phyloP scores from a whole-genome alignment of 2,113 vertebrate species.

The Hemiscyllium ocellatum region DNA sequence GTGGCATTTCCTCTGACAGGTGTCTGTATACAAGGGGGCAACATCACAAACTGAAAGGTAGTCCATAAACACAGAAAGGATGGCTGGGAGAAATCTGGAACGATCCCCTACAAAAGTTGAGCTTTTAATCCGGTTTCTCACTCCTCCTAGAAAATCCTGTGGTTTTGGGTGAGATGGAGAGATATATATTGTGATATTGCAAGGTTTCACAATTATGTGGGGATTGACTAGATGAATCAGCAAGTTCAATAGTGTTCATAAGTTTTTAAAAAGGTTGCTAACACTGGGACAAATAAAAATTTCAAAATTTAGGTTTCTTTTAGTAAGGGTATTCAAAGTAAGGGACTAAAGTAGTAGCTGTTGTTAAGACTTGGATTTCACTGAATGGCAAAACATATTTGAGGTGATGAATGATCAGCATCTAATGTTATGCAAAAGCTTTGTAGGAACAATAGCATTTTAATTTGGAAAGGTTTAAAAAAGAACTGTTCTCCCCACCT shows the following conservation, averaged over 20 bases:
- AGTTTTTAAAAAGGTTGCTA: background rate
- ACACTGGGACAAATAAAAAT: background rate
- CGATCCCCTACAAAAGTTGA: no score
- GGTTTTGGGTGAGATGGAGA: no score
- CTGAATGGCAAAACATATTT: background rate
- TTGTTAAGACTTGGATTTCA: background rate
- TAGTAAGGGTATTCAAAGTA: background rate
- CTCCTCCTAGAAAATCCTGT: no score
- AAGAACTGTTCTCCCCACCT: background rate
- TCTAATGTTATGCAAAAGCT: background rate
- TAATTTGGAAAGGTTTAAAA: background rate
- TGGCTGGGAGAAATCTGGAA: background rate
- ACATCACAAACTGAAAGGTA: background rate
- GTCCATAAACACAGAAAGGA: background rate
- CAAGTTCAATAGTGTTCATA: background rate
- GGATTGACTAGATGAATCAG: background rate
- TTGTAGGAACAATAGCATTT: background rate
- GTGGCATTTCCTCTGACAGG: background rate
- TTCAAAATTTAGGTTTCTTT: background rate
- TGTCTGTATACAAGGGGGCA: background rate
- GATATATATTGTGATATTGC: no score
- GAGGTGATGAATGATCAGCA: background rate
- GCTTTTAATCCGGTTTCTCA: no score
- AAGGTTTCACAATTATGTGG: no score
- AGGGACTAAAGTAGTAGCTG: background rate